Conservation (phyloP, 2,113 vertebrate genomes). For the Dinomys branickii region DNA sequence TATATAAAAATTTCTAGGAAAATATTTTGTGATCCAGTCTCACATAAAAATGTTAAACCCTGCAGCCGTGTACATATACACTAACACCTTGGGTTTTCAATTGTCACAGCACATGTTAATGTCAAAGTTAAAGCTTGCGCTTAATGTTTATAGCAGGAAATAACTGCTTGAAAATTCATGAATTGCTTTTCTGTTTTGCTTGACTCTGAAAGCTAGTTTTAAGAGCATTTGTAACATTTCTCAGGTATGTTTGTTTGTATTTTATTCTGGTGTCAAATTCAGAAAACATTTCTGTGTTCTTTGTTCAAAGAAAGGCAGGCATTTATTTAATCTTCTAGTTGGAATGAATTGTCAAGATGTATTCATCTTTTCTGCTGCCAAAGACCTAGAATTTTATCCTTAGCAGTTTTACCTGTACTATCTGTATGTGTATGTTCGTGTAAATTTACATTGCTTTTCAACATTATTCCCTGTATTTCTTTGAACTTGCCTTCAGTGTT, state of each 20-base stretch:
- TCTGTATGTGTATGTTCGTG: neutral
- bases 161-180: neutral
- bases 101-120: neutral
- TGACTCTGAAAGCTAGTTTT: constrained; percentile 4
- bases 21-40: neutral
- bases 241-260: constrained; percentile 54
- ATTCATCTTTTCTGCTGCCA: neutral
- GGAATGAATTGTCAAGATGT: neutral
- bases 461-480: neutral
- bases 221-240: neutral
- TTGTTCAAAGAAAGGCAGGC: constrained; percentile 21
- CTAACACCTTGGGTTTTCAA: neutral
- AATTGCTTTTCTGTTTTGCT: neutral
- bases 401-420: neutral
- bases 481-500: neutral
- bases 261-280: constrained; percentile 32
- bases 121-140: constrained; percentile 27
- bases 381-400: constrained; percentile 3
- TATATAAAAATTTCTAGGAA: neutral
- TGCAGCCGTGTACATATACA: neutral
- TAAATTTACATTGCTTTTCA: neutral
- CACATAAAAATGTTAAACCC: constrained; percentile 17
- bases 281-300: constrained; percentile 51
- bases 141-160: neutral
- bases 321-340: constrained; percentile 28